Base-by-base conservation (phyloP, 2,113 vertebrate species). In the Hydrolagus affinis region DNA sequence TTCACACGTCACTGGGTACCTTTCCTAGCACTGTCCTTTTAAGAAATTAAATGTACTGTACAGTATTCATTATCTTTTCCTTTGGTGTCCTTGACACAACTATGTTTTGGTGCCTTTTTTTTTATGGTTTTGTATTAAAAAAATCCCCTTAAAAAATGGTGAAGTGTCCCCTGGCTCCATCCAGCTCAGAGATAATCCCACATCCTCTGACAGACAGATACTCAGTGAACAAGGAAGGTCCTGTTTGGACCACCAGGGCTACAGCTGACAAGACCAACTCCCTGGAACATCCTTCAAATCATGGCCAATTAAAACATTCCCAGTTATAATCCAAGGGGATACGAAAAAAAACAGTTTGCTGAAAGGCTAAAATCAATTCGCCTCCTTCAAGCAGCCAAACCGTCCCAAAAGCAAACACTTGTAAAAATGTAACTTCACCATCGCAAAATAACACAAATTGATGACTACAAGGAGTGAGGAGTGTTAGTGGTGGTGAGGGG, bases 1-100 rank as follows among this genome's bases (percentile, higher is more conserved):
- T 85, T 88, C 86, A 86, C 66, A 86, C 88, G n/a, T 90, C 59
- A 72, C 68, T 32, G 86, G 69, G 57, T 64, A 80, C 59, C 60
- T 68, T 83, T 68, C 44, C 78, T 83, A 10, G 21, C 23, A 28
- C 60, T 2, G 8, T 14, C n/a, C n/a, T 19, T 30, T 4, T 25
- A 30, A 28, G 78, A 64, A 10, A 21, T 14, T 0, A 8, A 64
- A 32, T 83, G 62, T 28, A n/a, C n/a, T n/a, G n/a, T n/a, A n/a
- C n/a, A n/a, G n/a, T n/a, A 66, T 66, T 32, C 28, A 66, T 32
- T 68, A 9, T 11, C 28, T 3, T 66, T 60, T 62, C 25, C 64
- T 62, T 25, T 80, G 77, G 23, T 8, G 60, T 14, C 60, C n/a
- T n/a, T 25, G 57, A 56, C 57, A 57, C n/a, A 62, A 78, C 14